Percentiles rank a stretch among this genome's conserved stretches.
These are phyloP conservation scores for Vidua macroura DNA, from an alignment of 2,113 vertebrate species.

Conservation along the genomic window DNA sequence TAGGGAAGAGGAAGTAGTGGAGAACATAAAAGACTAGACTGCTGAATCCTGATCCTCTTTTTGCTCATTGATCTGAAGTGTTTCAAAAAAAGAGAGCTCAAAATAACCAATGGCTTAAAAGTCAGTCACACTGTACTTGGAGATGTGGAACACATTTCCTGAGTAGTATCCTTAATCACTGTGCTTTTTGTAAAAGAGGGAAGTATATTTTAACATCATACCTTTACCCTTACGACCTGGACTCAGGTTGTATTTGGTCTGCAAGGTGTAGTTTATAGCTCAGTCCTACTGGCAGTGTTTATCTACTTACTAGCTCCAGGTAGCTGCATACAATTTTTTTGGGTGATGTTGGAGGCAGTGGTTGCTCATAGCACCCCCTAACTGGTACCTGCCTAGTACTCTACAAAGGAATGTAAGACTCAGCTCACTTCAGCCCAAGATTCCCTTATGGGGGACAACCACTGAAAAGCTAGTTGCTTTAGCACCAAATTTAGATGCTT, in stretches of 20 bases:
- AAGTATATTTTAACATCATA: background rate
- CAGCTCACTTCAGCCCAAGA: background rate
- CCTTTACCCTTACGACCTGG: fast-evolving
- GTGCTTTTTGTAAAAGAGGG: background rate
- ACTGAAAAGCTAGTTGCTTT: constrained; percentile 6
- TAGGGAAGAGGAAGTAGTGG: background rate
- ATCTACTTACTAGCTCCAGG: background rate
- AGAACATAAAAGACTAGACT: background rate
- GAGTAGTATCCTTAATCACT: background rate
- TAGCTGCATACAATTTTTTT: background rate
- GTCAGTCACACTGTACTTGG: background rate
- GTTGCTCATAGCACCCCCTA: fast-evolving
- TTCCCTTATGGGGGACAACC: background rate
- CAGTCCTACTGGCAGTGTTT: background rate
- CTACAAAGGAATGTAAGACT: background rate
- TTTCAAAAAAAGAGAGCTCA: background rate
- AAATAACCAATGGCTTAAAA: background rate
- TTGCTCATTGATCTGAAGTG: background rate
- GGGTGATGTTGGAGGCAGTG: background rate
- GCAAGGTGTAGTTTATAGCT: background rate
- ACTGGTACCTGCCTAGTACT: background rate
- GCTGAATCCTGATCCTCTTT: background rate
- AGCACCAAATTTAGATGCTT: constrained; percentile 16
- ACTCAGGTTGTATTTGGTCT: background rate
- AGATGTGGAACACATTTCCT: background rate